A percentile compares a stretch with the other conserved stretches of the same genome.
phyloP scores from a whole-genome alignment of 2,888 invertebrate species.

The Dryococelus australis region DNA sequence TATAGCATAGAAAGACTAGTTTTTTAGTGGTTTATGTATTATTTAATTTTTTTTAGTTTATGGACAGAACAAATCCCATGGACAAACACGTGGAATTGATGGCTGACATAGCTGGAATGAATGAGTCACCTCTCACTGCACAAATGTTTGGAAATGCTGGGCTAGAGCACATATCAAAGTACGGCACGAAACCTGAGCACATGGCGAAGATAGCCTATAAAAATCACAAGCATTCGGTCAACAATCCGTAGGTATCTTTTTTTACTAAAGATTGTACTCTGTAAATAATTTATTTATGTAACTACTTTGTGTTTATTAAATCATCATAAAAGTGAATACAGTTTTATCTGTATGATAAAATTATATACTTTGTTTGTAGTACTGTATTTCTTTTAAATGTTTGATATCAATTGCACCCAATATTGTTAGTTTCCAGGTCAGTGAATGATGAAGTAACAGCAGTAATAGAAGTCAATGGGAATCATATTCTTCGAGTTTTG shows the following conservation, averaged over 20 bases:
- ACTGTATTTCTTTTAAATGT: no score
- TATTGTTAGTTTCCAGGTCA: no score
- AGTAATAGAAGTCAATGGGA: no score
- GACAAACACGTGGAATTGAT: conserved; percentile 87
- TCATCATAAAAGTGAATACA: neutral
- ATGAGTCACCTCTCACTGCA: conserved; percentile 85
- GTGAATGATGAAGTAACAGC: no score
- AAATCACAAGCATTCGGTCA: conserved; percentile 95
- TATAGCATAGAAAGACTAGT: no score
- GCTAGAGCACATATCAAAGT: conserved; percentile 93
- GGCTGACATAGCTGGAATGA: conserved; percentile 82
- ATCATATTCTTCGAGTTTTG: no score
- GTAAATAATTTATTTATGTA: conserved; percentile 22
- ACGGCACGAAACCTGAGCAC: conserved; percentile 91
- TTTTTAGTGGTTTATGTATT: neutral
- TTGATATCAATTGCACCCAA: no score
- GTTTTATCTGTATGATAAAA: neutral
- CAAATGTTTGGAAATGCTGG: conserved; percentile 98
- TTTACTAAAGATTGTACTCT: neutral
- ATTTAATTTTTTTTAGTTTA: conserved; percentile 61
- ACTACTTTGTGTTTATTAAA: neutral
- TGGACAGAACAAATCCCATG: conserved; percentile 88
- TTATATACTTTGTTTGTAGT: no score
- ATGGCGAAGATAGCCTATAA: conserved; percentile 98
- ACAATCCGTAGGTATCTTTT: conserved; percentile 79